Conservation (phyloP, 2,888 invertebrate species). For the Scaptomyza parva region DNA sequence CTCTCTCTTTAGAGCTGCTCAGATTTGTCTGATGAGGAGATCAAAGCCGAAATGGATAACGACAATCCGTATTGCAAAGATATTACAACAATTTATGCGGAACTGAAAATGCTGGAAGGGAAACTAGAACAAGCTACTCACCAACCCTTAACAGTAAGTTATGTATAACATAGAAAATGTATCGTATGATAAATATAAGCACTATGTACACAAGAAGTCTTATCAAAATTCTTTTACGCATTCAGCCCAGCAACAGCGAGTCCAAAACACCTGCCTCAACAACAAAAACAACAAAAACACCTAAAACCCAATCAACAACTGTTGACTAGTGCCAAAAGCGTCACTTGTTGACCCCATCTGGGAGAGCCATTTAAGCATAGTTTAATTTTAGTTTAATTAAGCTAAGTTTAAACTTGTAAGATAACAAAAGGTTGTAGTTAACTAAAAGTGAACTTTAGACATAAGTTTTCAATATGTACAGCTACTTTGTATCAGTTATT, state of each 20-base stretch:
- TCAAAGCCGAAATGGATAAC: conserved; percentile 35
- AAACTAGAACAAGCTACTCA: not conserved
- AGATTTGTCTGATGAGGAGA: conserved; percentile 63
- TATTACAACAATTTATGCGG: conserved; percentile 52
- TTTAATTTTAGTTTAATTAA: conserved; percentile 44
- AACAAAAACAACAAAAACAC: conserved; percentile 24
- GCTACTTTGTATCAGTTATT: conserved; percentile 35
- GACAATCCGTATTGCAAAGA: conserved; percentile 73
- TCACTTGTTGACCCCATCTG: conserved; percentile 39
- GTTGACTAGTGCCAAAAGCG: conserved; percentile 13
- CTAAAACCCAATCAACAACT: conserved; percentile 20
- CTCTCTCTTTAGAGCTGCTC: conserved; percentile 37
- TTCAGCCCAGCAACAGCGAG: conserved; percentile 48
- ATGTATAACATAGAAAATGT: not conserved
- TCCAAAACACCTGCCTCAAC: conserved; percentile 36
- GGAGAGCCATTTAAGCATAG: conserved; percentile 39
- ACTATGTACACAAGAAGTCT: conserved; percentile 17
- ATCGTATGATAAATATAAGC: not conserved
- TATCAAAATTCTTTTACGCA: conserved; percentile 38
- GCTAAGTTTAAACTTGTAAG: conserved; percentile 33
- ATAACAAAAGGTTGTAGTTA: conserved; percentile 22
- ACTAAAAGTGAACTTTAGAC: conserved; percentile 23
- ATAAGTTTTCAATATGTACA: conserved; percentile 20
- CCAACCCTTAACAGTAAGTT: conserved; percentile 30
- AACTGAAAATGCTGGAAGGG: conserved; percentile 8